phyloP scores from a whole-genome alignment of 2,113 vertebrate genomes.

The Bos javanicus region DNA sequence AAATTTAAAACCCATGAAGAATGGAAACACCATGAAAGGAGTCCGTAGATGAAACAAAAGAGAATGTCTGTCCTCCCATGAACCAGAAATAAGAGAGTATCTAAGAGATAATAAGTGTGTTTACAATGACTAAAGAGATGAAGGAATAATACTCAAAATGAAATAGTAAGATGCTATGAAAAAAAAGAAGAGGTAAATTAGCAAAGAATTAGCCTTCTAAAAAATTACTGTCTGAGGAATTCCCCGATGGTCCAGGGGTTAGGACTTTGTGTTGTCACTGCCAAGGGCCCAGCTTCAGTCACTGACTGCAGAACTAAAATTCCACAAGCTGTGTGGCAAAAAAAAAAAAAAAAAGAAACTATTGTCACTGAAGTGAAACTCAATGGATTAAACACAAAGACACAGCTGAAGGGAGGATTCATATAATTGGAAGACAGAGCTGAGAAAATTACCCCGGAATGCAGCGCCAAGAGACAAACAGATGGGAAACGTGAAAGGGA shows the following conservation, averaged over 20 bases:
- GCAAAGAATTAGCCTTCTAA: neutral
- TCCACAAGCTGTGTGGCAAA: neutral
- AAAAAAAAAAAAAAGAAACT: neutral
- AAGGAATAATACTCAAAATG: neutral
- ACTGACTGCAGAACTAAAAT: neutral
- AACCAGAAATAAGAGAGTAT: neutral
- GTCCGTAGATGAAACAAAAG: neutral
- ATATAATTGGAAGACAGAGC: constrained; percentile 1
- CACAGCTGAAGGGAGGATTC: constrained; percentile 4
- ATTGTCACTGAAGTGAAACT: neutral
- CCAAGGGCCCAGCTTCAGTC: neutral
- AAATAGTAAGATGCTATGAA: neutral
- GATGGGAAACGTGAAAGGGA: neutral
- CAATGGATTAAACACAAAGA: neutral
- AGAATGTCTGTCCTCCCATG: neutral
- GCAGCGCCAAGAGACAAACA: neutral
- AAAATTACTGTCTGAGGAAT: neutral
- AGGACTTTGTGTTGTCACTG: neutral
- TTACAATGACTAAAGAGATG: neutral
- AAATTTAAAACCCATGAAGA: neutral
- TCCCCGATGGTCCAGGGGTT: neutral
- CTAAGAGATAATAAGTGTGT: neutral
- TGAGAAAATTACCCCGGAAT: neutral
- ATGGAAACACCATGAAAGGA: neutral
- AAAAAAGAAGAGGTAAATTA: neutral